These are phyloP conservation scores for Gracilinanus agilis DNA, from an alignment of 2,113 vertebrate species.

Conservation along the genomic window DNA sequence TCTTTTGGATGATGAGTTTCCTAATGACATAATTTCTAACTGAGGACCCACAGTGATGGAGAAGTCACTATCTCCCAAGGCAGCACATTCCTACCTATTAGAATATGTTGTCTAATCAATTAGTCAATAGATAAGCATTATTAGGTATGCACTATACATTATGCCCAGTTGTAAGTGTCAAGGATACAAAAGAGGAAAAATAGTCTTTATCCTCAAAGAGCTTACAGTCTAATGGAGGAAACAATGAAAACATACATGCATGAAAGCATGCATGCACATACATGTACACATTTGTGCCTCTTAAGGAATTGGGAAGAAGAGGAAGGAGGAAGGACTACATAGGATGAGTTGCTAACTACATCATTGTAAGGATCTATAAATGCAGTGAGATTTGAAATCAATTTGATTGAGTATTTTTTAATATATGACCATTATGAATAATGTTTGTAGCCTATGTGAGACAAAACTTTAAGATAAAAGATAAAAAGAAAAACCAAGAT, in stretches of 20 bases:
- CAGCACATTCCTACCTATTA: too few species aligned
- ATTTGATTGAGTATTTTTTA: not conserved
- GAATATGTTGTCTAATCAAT: too few species aligned
- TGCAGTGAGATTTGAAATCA: not conserved
- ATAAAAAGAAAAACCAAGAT: not conserved
- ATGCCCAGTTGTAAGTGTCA: not conserved
- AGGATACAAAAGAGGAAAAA: not conserved
- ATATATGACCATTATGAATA: not conserved
- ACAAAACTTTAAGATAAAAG: not conserved
- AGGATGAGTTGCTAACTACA: not conserved
- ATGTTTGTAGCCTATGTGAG: not conserved
- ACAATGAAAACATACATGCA: not conserved
- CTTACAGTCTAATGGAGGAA: not conserved
- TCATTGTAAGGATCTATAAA: not conserved
- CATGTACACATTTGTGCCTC: too few species aligned
- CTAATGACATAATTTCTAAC: too few species aligned
- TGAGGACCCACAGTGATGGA: too few species aligned
- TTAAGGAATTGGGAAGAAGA: not conserved
- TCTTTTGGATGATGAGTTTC: too few species aligned
- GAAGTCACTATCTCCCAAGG: too few species aligned
- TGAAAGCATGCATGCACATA: too few species aligned
- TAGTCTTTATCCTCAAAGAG: not conserved
- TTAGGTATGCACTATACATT: too few species aligned
- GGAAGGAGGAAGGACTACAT: not conserved
- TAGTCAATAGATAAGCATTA: too few species aligned